Evolutionary conservation across 92 coral and sea anemone genomes (phyloP), one percentile per base, ranked within the genome.

Genomic region (Parazoanthus darwini): DNA sequence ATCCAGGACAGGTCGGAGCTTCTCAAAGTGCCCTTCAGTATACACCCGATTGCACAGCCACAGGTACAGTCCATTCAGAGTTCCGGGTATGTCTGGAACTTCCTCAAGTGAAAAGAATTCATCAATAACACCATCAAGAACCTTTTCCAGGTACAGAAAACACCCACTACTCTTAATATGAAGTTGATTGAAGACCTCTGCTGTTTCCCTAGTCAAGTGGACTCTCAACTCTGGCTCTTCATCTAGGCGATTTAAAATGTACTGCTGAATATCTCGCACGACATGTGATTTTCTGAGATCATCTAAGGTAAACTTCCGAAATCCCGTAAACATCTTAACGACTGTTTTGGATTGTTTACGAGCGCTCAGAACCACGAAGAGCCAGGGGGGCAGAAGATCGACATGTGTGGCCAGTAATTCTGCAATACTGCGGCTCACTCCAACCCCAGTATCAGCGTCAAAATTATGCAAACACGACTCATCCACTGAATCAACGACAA

Each of bases 141-240:
- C 92, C 68, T 95, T 94, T 90, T 97, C 99, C n/a, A 97, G 92
- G 85, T 97, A 97, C 13, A 97, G 92, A 88, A 97, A 91, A 87
- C 99, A 97, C 26, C 99, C 99, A 86, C 96, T 97, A 87, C 99
- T 97, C 78, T 97, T 97, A 82, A 97, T 96, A 83, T 97, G 99
- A 74, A 97, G 93, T 72, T 95, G 98, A 86, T 97, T 97, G 78
- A 97, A 97, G 67, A 89, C 88, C 73, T 97, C 99, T 38, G 99
- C 99, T 8, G 99, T 97, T 87, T 93, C 93, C 48, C 97, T 89
- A 4, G 99, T 97, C 84, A 97, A 90, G 90, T 94, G 95, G 59
- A 90, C 93, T 82, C 98, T 93, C 44, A 97, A 88, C 1, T 91
- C 91, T 33, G 96, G 95, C 67, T 97, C 99, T 74, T 88, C 94